phyloP scores from a whole-genome alignment of 2,113 vertebrate species.

The Oncorhynchus gorbuscha region DNA sequence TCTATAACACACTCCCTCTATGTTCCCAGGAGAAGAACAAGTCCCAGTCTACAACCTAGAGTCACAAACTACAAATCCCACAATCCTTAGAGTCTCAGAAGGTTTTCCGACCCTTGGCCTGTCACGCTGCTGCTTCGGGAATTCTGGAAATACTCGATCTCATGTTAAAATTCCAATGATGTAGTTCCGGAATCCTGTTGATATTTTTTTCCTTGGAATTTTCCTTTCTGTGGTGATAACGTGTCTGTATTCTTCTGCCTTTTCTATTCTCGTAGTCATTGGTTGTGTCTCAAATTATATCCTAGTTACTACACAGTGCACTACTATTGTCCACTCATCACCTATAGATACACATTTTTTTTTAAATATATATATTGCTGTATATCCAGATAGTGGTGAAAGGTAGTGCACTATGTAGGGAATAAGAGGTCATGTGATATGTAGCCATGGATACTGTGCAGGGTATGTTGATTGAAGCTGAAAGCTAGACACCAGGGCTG shows the following conservation, averaged over 20 bases:
- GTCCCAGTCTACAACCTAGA: slow-evolving; percentile 70
- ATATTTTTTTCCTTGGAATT: slow-evolving; percentile 20
- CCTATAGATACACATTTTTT: no score
- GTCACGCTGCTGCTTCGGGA: slow-evolving; percentile 39
- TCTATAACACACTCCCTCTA: slow-evolving; percentile 65
- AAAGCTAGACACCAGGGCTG: background rate
- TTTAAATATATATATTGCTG: no score
- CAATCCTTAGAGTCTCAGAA: slow-evolving; percentile 55
- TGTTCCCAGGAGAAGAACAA: slow-evolving; percentile 79
- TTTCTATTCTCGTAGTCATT: background rate
- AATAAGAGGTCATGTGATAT: background rate
- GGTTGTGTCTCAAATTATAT: background rate
- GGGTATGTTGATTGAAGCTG: slow-evolving; percentile 8
- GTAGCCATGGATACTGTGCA: background rate
- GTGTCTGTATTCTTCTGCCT: slow-evolving; percentile 10
- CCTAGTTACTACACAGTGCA: slow-evolving; percentile 8
- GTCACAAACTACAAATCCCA: slow-evolving; percentile 45
- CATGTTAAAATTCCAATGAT: slow-evolving; percentile 36
- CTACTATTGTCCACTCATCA: no score
- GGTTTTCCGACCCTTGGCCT: slow-evolving; percentile 42
- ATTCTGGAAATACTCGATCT: slow-evolving; percentile 33
- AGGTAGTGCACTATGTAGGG: background rate
- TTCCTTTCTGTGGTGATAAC: background rate
- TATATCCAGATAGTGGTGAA: no score
- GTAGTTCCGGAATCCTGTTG: background rate